Conservation (phyloP, 2,113 vertebrate species). For the Dromiciops gliroides region DNA sequence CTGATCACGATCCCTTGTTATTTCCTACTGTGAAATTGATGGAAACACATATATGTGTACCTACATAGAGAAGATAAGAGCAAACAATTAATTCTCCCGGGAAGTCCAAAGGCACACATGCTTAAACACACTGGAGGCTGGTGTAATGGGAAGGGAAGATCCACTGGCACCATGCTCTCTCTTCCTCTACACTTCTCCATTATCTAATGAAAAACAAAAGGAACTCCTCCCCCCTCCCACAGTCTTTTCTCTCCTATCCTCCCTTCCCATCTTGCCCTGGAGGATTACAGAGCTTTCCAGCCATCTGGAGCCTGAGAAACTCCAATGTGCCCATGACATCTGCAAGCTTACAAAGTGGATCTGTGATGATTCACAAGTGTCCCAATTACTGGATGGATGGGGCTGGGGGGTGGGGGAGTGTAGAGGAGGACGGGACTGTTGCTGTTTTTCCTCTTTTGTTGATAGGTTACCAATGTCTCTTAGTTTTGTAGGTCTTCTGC, state of each 20-base stretch:
- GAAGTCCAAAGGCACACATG: background rate
- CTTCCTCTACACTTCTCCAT: background rate
- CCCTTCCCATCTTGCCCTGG: background rate
- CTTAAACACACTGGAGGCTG: fast-evolving
- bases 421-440: background rate
- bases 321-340: background rate
- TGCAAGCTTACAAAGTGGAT: background rate
- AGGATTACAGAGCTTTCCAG: background rate
- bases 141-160: fast-evolving
- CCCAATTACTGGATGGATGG: fast-evolving
- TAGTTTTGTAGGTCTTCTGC: background rate
- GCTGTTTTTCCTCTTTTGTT: fast-evolving
- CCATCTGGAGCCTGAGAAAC: slow-evolving; percentile 54
- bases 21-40: background rate
- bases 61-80: background rate
- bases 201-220: slow-evolving; percentile 53
- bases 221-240: slow-evolving; percentile 7
- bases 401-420: background rate
- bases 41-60: slow-evolving; percentile 13
- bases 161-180: fast-evolving
- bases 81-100: background rate
- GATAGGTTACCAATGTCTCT: background rate
- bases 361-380: fast-evolving
- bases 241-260: slow-evolving; percentile 1
- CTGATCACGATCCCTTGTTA: background rate